Base-by-base conservation (phyloP, 2,888 invertebrate genomes). In the Eristalinus sepulchralis region DNA sequence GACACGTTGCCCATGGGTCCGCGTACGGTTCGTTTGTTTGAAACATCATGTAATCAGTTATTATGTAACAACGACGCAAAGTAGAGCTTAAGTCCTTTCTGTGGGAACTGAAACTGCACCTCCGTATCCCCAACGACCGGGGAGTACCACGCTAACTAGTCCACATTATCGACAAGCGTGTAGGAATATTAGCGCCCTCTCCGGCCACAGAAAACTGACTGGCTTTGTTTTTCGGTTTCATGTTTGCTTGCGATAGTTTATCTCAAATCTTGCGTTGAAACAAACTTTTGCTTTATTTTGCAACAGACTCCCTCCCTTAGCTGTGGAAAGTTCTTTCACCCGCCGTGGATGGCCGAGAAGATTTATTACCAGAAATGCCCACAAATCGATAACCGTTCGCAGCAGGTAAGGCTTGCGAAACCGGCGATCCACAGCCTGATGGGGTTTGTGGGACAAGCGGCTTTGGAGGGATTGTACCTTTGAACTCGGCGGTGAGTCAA, bases 221-320 rank as follows among this genome's bases (percentile, higher is more conserved):
- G 77, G 85, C 72, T 33, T 77, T 82, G 81, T 85, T 72, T n/a
- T 85, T 77, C 47, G 81, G 63, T 73, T 66, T 82, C 68, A 77
- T 81, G 77, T 82, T 85, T 81, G 72, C 77, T 81, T 68, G 72
- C 72, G 72, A 85, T 85, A 81, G 81, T 85, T 85, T 85, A 85
- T 85, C 81, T 72, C 20, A 57, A 72, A 73, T 81, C 67, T 81
- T 81, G 77, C 72, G 67, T 77, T 73, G 77, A 77, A 81, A 77
- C 63, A 67, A 77, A 75, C 66, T 77, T 78, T 78, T 31, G 55
- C 62, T 72, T 83, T 73, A 34, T 60, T 70, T 66, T 71, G 24
- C 2, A 27, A 11, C 27, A 6, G 3, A 8, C 17, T 17, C 9
- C n/a, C 47, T 4, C 17, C 47, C 1, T 1, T 13, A 5, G 39